A percentile compares a stretch with the other conserved stretches of the same genome.
These are phyloP conservation scores for Sebastes matsubarae DNA, from an alignment of 2,797 vertebrate species.

Conservation along the genomic window DNA sequence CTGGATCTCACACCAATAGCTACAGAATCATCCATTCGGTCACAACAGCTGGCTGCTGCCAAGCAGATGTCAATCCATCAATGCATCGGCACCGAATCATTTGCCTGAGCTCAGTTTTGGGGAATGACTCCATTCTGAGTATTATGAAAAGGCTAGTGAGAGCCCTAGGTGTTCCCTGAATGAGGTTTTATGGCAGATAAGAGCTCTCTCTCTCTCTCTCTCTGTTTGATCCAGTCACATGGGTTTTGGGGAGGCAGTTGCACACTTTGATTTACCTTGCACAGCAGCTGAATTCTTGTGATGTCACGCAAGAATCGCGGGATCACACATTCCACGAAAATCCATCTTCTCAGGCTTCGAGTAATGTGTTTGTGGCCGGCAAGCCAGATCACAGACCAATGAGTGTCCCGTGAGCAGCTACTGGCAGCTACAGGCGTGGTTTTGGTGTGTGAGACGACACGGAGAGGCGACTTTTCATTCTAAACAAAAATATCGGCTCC, in stretches of 20 bases:
- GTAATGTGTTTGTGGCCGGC: too few relatives aligned
- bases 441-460: too few relatives aligned
- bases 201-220: not conserved
- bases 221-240: not conserved
- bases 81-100: not conserved
- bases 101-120: not conserved
- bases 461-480: too few relatives aligned
- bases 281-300: too few relatives aligned
- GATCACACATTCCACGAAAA: too few relatives aligned
- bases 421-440: too few relatives aligned
- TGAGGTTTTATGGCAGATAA: not conserved
- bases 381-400: not conserved
- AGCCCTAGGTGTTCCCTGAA: not conserved
- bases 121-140: not conserved
- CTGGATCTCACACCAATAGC: not conserved
- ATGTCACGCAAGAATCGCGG: too few relatives aligned
- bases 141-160: not conserved
- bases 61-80: slow-evolving; percentile 10
- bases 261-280: too few relatives aligned
- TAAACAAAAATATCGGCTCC: too few relatives aligned
- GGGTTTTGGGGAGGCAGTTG: too few relatives aligned
- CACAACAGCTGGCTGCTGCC: not conserved
- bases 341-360: too few relatives aligned
- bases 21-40: not conserved
- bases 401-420: too few relatives aligned